A percentile compares a stretch with the other conserved stretches of the same genome.
phyloP scores from a whole-genome alignment of 2,797 vertebrate genomes.

The Cryptoprocta ferox region DNA sequence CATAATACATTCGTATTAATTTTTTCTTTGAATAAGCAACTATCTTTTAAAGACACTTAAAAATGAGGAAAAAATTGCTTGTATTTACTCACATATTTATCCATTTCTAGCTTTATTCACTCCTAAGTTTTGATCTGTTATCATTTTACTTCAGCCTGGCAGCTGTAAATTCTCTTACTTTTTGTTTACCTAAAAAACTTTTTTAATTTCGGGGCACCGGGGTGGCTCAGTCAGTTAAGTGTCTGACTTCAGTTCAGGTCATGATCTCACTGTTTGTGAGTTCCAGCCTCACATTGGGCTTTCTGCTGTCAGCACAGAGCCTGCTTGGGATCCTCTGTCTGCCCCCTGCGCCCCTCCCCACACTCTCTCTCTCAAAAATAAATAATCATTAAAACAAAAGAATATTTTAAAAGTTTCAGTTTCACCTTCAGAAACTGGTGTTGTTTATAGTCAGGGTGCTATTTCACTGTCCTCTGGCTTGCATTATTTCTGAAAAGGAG shows the following conservation, averaged over 20 bases:
- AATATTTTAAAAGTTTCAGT: background rate
- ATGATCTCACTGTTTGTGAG: too few species aligned
- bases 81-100: background rate
- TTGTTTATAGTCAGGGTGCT: background rate
- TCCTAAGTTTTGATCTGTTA: background rate
- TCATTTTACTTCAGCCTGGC: background rate
- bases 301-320: too few species aligned
- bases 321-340: too few species aligned
- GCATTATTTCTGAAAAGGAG: background rate
- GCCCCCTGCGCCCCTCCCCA: too few species aligned
- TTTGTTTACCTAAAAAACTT: background rate
- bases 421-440: background rate
- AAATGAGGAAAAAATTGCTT: background rate
- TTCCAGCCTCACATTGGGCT: too few species aligned
- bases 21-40: background rate
- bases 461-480: background rate
- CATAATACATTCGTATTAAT: background rate
- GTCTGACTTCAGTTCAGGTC: too few species aligned
- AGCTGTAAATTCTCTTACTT: background rate
- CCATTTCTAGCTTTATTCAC: background rate
- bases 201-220: too few species aligned
- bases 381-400: too few species aligned
- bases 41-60: background rate
- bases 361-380: too few species aligned
- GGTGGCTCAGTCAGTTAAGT: too few species aligned